These are phyloP conservation scores for Marmota flaviventris DNA, from an alignment of 2,113 vertebrate species.

Conservation along the genomic window DNA sequence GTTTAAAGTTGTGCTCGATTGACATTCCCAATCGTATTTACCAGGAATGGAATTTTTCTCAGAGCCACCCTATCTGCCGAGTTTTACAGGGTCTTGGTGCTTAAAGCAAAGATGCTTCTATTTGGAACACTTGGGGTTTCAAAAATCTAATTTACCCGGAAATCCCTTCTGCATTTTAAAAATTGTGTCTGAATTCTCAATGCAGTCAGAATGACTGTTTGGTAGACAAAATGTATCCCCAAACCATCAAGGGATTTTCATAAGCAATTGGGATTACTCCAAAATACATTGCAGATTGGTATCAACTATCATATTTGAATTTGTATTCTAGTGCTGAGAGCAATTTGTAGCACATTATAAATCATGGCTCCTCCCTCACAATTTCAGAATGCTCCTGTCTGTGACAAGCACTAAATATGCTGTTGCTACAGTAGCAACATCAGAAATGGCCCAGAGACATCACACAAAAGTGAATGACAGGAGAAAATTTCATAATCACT, in stretches of 20 bases:
- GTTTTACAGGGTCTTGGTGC: constrained; percentile 64
- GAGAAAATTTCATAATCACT: constrained; percentile 74
- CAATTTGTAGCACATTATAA: constrained; percentile 83
- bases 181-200: constrained; percentile 77
- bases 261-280: constrained; percentile 82
- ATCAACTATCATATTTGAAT: constrained; percentile 83
- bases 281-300: constrained; percentile 81
- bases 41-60: constrained; percentile 56
- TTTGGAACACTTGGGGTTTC: constrained; percentile 74
- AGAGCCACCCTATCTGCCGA: constrained; percentile 51
- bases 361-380: constrained; percentile 78
- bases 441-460: constrained; percentile 77
- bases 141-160: constrained; percentile 79
- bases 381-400: constrained; percentile 72
- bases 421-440: constrained; percentile 69
- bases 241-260: constrained; percentile 81
- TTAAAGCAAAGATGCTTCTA: constrained; percentile 75
- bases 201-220: constrained; percentile 76
- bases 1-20: constrained; percentile 36
- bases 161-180: constrained; percentile 81
- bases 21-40: constrained; percentile 33
- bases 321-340: constrained; percentile 79
- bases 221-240: constrained; percentile 80
- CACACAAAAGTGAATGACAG: constrained; percentile 68
- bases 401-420: constrained; percentile 69